phyloP scores from a whole-genome alignment of 2,888 invertebrate species.

The Orthonychiurus folsomi region DNA sequence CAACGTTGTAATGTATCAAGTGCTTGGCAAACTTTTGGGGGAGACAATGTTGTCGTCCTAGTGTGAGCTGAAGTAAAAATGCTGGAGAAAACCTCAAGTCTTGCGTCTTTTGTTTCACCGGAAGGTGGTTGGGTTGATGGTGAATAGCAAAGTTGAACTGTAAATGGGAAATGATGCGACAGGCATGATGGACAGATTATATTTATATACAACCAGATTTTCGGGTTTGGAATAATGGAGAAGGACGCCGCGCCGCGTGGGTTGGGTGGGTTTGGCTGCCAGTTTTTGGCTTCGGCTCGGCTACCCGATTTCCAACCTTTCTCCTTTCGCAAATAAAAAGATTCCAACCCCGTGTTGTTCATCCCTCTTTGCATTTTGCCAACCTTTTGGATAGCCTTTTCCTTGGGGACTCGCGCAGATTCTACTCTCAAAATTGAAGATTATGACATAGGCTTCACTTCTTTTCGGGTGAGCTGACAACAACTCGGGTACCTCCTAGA shows the following conservation, averaged over 20 bases:
- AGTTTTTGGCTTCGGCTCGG: no score
- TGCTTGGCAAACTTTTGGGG: no score
- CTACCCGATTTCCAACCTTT: no score
- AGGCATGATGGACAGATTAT: not conserved
- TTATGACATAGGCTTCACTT: no score
- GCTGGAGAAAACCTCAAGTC: not conserved
- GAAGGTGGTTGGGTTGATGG: not conserved
- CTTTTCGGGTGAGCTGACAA: no score
- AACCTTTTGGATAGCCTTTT: not conserved
- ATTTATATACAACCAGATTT: not conserved
- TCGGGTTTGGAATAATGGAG: not conserved
- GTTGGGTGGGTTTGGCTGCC: not conserved
- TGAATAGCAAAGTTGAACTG: not conserved
- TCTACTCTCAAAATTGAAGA: not conserved
- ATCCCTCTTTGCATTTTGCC: not conserved
- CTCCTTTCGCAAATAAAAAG: not conserved
- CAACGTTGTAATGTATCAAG: no score
- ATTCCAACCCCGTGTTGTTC: not conserved
- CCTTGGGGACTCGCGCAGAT: not conserved
- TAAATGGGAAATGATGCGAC: conserved; percentile 1
- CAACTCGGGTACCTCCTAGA: not conserved
- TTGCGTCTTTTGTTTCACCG: not conserved
- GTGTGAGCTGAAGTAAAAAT: not conserved
- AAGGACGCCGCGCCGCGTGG: no score
- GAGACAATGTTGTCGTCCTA: not conserved